Evolutionary conservation across 2,113 vertebrate genomes (phyloP), one percentile per base, ranked within the genome.

Genomic region (Aspiorhynchus laticeps): DNA sequence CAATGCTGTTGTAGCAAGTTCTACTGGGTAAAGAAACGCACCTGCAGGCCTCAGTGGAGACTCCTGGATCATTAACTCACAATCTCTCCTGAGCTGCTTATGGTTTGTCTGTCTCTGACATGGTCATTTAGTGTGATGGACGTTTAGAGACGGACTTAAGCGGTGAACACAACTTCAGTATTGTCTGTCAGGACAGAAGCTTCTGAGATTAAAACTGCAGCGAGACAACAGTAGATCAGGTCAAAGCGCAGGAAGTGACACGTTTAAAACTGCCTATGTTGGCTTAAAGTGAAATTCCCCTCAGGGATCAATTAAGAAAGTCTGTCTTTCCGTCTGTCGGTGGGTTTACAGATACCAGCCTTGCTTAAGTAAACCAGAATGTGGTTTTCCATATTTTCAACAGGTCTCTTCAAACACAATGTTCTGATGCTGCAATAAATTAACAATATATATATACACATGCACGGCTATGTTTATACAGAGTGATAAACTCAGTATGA

Each of bases 31-130:
- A 61, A 61, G 9, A 61, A 61, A n/a, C 8, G 8, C 2, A 3
- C 9, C 33, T 73, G 33, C 67, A 73, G 69, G 69, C 33, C 69
- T 41, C 69, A 17, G 14, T n/a, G 12, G 56, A 41, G 46, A 48
- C 48, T 69, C 84, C 53, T 80, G 61, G 61, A 78, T 90, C 86
- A 91, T 88, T 90, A 91, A 86, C 81, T 67, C 88, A 88, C 91
- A 93, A 92, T 92, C 91, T 91, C 80, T 89, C 75, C 75, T 92
- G 93, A 93, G 91, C 93, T 91, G 91, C 92, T 94, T 93, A 93
- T 51, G 46, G 33, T 92, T 92, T 93, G 87, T 90, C 91, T 87
- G 88, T 43, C 83, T 85, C 31, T 84, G 65, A 82, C 87, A 83
- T 87, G 91, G 90, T 93, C 89, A 89, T 85, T 89, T 87, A 91